These are phyloP conservation scores for Dromius quadrimaculatus DNA, from an alignment of 2,888 invertebrate species.

Conservation along the genomic window DNA sequence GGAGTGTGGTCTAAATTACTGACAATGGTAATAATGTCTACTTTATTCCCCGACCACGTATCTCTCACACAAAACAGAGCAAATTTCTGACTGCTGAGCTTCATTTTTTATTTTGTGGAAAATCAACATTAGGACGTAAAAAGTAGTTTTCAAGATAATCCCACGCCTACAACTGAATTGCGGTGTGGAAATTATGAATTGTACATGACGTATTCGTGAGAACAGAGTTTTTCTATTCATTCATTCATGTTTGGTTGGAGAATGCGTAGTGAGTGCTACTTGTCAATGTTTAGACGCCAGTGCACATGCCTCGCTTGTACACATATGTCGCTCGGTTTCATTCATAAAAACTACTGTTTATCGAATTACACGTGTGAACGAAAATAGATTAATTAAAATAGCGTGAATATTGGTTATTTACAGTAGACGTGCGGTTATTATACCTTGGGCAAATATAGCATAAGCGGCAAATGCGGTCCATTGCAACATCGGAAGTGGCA, in stretches of 20 bases:
- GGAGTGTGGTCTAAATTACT: constrained; percentile 53
- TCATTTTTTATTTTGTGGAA: constrained; percentile 35
- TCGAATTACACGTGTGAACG: constrained; percentile 57
- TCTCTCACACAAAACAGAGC: constrained; percentile 39
- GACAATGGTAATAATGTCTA: constrained; percentile 37
- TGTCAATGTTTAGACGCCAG: constrained; percentile 56
- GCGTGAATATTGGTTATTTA: constrained; percentile 44
- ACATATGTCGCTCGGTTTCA: constrained; percentile 59
- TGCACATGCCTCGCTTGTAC: constrained; percentile 58
- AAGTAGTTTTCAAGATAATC: constrained; percentile 48
- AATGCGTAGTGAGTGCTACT: constrained; percentile 60
- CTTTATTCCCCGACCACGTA: constrained; percentile 36
- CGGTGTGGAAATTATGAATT: constrained; percentile 51
- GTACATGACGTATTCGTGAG: constrained; percentile 54
- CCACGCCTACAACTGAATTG: constrained; percentile 52
- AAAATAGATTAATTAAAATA: constrained; percentile 49
- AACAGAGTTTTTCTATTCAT: constrained; percentile 58
- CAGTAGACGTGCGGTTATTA: constrained; percentile 43
- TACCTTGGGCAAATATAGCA: constrained; percentile 43
- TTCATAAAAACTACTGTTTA: constrained; percentile 60
- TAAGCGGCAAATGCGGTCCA: constrained; percentile 49
- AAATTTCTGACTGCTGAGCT: constrained; percentile 19
- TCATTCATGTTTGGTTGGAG: constrained; percentile 59
- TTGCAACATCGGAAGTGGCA: constrained; percentile 57
- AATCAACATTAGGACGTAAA: constrained; percentile 38